Base-by-base conservation (phyloP, 2,888 invertebrate genomes). In the Scotopteryx bipunctaria region DNA sequence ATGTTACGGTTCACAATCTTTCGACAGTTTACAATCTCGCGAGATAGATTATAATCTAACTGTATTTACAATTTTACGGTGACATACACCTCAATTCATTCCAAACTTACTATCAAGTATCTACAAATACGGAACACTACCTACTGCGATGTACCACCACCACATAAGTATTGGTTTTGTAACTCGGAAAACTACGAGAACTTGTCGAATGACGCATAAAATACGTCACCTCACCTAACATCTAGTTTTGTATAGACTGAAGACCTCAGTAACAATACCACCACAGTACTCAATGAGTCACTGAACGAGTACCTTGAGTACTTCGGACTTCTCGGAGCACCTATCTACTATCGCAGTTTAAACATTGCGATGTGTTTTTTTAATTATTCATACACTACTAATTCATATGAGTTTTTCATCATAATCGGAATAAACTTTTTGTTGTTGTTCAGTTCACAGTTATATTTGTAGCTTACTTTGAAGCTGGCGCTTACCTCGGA, bases 101-200 rank as follows among this genome's bases (percentile, higher is more conserved):
- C n/a, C n/a, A n/a, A n/a, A n/a, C n/a, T n/a, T n/a, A n/a, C n/a
- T n/a, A n/a, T n/a, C n/a, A 1, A 23, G 4, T n/a, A 23, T 23
- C 3, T 27, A 4, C n/a, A 3, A 1, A 11, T 27, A 9, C 27
- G 9, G 1, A 0, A 11, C 27, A 27, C 9, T 3, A 11, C 9
- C 3, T 25, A 25, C 9, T 1, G 27, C 9, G 9, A 15, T 25
- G 23, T 38, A 38, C 27, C 27, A 23, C 23, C 44, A 17, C 1
- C 6, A 29, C 11, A 57, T 45, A 45, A 50, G 54, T 41, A 44
- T 37, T 46, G 36, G 53, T 56, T 67, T 59, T 62, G 56, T 60
- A 61, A 64, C 15, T 40, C 66, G 71, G 69, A 74, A 75, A 76
- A 73, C 61, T 69, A 53, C 55, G 45, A 59, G 55, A 63, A 16